These are phyloP conservation scores for Nematopogon swammerdamellus DNA, from an alignment of 2,888 invertebrate species.

Conservation along the genomic window DNA sequence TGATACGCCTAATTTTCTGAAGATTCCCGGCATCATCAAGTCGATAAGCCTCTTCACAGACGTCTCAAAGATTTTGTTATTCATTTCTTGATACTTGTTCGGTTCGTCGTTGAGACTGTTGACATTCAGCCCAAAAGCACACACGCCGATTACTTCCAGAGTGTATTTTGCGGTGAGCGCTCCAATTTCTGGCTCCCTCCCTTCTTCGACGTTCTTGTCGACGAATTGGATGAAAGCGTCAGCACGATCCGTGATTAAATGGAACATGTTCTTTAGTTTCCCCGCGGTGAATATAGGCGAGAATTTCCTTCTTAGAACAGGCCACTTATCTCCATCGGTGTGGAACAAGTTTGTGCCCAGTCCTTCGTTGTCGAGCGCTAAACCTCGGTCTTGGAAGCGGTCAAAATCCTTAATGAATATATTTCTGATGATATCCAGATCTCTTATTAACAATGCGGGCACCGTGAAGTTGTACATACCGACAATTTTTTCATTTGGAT, in stretches of 20 bases:
- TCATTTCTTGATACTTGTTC: constrained; percentile 7
- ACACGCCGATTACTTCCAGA: constrained; percentile 8
- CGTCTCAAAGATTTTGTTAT: constrained; percentile 5
- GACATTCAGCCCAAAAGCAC: constrained; percentile 8
- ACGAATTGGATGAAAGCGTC: constrained; percentile 20
- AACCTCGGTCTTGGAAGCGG: constrained; percentile 22
- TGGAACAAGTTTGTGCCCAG: constrained; percentile 26
- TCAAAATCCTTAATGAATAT: constrained; percentile 31
- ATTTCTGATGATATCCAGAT: constrained; percentile 26
- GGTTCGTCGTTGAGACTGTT: constrained; percentile 6
- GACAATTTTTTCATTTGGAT: constrained; percentile 25
- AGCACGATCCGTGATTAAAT: constrained; percentile 20
- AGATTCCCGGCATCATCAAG: neutral
- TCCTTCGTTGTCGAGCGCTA: constrained; percentile 22
- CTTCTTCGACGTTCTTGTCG: neutral
- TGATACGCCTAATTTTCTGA: constrained; percentile 3
- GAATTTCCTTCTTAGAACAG: constrained; percentile 21
- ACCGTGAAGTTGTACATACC: constrained; percentile 26
- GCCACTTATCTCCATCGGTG: constrained; percentile 26
- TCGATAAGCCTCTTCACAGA: neutral
- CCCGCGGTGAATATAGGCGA: constrained; percentile 29
- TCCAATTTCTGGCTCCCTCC: constrained; percentile 2
- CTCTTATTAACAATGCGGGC: constrained; percentile 23
- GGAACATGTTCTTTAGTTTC: constrained; percentile 31
- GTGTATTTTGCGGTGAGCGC: constrained; percentile 7